phyloP scores from a whole-genome alignment of 2,888 invertebrate genomes.

The Drosophila pseudotakahashii region DNA sequence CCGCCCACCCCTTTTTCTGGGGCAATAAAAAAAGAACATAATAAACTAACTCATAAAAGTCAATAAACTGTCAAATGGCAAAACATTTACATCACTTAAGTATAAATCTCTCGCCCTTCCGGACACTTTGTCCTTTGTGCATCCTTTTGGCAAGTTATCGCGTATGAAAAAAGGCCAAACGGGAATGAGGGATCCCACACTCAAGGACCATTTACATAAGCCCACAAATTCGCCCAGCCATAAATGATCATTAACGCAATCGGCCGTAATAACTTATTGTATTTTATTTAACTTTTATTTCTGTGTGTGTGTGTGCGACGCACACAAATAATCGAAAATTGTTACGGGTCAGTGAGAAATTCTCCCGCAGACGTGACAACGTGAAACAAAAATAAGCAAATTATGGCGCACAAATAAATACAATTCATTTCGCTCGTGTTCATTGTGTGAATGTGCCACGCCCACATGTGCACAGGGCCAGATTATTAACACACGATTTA shows the following conservation, averaged over 20 bases:
- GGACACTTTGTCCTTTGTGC: conserved; percentile 22
- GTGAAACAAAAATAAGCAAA: conserved; percentile 46
- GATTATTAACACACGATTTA: conserved; percentile 65
- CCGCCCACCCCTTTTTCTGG: conserved; percentile 5
- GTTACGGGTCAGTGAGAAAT: conserved; percentile 62
- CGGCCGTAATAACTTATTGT: conserved; percentile 65
- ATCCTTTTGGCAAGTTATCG: conserved; percentile 13
- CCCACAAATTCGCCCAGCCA: conserved; percentile 49
- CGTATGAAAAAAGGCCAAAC: neutral
- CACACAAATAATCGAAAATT: conserved; percentile 26
- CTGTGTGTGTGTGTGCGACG: conserved; percentile 19
- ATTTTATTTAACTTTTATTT: conserved; percentile 48
- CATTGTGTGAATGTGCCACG: conserved; percentile 41
- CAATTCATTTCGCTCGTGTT: conserved; percentile 41
- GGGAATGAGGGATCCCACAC: neutral
- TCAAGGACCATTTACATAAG: conserved; percentile 56
- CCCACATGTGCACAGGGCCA: conserved; percentile 44
- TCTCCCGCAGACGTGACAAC: conserved; percentile 63
- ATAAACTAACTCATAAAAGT: conserved; percentile 73
- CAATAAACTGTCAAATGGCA: conserved; percentile 72
- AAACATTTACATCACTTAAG: conserved; percentile 64
- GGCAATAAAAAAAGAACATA: conserved; percentile 45
- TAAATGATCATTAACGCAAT: conserved; percentile 69
- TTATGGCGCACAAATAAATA: conserved; percentile 59
- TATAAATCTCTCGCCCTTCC: conserved; percentile 51